Percentiles rank a stretch among this genome's conserved stretches.
phyloP scores from a whole-genome alignment of 2,888 invertebrate species.

The Agriopis leucophaearia region DNA sequence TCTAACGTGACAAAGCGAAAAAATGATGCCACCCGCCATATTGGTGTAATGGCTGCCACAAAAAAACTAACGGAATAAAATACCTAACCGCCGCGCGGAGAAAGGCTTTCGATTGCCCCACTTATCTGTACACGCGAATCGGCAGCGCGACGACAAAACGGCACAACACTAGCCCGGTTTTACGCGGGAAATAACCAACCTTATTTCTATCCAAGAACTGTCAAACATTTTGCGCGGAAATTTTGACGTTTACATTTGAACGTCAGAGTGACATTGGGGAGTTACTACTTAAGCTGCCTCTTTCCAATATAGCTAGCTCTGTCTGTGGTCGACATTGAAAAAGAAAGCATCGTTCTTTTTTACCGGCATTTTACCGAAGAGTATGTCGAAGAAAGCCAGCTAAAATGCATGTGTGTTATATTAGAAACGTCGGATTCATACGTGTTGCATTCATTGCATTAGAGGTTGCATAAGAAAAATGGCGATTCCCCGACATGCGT shows the following conservation, averaged over 20 bases:
- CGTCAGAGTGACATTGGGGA: conserved; percentile 59
- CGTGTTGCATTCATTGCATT: conserved; percentile 78
- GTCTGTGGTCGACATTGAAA: conserved; percentile 79
- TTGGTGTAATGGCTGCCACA: conserved; percentile 83
- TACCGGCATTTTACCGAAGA: conserved; percentile 77
- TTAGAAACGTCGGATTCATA: conserved; percentile 80
- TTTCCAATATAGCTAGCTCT: conserved; percentile 59
- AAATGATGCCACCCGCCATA: conserved; percentile 84
- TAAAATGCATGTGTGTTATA: conserved; percentile 82
- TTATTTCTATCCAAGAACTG: conserved; percentile 63
- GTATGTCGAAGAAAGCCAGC: conserved; percentile 86
- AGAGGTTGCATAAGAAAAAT: conserved; percentile 83
- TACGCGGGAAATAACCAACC: conserved; percentile 61
- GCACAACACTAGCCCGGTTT: conserved; percentile 63
- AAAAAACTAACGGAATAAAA: conserved; percentile 87
- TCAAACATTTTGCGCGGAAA: conserved; percentile 68
- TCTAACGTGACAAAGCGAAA: conserved; percentile 86
- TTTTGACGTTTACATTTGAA: conserved; percentile 65
- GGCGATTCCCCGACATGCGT: conserved; percentile 75
- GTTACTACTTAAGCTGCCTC: conserved; percentile 62
- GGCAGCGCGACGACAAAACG: conserved; percentile 66
- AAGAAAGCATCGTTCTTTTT: conserved; percentile 84
- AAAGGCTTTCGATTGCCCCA: conserved; percentile 87
- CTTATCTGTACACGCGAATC: conserved; percentile 83
- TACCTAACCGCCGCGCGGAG: conserved; percentile 82